Evolutionary conservation across 2,797 vertebrate genomes (phyloP).

Genomic region (Sebastes hubbsi): DNA sequence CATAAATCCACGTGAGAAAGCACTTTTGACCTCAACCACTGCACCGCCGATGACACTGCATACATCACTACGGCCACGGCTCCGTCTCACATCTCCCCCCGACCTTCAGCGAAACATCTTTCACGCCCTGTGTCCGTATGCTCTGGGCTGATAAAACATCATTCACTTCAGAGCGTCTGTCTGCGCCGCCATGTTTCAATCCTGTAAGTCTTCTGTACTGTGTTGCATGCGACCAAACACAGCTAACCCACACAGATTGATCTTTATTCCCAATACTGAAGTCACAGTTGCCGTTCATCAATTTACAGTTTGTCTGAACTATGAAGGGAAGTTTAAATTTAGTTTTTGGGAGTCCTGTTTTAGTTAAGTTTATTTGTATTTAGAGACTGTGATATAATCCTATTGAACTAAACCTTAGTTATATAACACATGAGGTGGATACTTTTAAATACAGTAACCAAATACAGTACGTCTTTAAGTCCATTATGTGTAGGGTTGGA

Average conservation of each 20-base stretch:
- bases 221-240: background rate
- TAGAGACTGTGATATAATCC: background rate
- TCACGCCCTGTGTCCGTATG: conserved; percentile 1
- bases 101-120: conserved; percentile 52
- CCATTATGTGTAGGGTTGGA: no score
- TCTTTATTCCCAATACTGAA: background rate
- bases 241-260: background rate
- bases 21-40: conserved; percentile 47
- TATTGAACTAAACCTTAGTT: background rate
- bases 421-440: background rate
- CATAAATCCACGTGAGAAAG: conserved; percentile 36
- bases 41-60: conserved; percentile 13
- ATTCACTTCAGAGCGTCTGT: background rate
- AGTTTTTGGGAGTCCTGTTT: background rate
- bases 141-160: background rate
- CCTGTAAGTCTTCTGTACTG: background rate
- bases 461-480: background rate
- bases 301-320: background rate
- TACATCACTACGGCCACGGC: conserved; percentile 35
- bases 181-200: background rate
- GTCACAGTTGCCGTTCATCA: background rate
- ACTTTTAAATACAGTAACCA: background rate
- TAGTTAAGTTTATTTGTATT: background rate
- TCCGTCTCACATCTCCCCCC: background rate
- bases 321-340: background rate